Conservation (phyloP, 2,888 invertebrate genomes). For the Cyaniris semiargus region DNA sequence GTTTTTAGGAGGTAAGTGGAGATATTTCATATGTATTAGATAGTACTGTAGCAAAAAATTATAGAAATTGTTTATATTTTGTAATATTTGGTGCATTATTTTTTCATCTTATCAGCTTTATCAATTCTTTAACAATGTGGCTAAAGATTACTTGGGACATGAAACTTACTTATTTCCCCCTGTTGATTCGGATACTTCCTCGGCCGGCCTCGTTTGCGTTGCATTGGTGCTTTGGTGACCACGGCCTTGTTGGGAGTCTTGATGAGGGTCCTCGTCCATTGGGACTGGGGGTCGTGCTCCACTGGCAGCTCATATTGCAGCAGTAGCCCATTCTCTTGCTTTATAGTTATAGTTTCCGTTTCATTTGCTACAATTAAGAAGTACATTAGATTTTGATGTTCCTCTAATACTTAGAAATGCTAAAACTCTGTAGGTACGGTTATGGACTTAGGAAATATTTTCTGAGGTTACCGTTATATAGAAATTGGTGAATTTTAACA, state of each 20-base stretch:
- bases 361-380: constrained; percentile 51
- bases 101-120: background rate
- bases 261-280: constrained; percentile 64
- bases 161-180: constrained; percentile 65
- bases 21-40: too few relatives aligned
- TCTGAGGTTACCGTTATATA: background rate
- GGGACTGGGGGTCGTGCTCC: constrained; percentile 67
- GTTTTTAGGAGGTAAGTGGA: too few relatives aligned
- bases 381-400: background rate
- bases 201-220: constrained; percentile 68
- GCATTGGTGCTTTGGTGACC: constrained; percentile 68
- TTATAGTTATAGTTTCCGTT: constrained; percentile 76
- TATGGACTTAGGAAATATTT: background rate
- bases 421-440: background rate
- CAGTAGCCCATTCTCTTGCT: constrained; percentile 74
- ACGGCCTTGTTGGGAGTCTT: constrained; percentile 58
- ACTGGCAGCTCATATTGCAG: constrained; percentile 75
- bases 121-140: background rate
- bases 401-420: background rate
- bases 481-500: background rate
- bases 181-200: constrained; percentile 75
- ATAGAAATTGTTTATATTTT: too few relatives aligned
- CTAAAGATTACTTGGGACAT: background rate
- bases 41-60: too few relatives aligned
- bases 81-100: background rate